phyloP scores from a whole-genome alignment of 2,888 invertebrate genomes.

The Hirtodrosophila trivittata region DNA sequence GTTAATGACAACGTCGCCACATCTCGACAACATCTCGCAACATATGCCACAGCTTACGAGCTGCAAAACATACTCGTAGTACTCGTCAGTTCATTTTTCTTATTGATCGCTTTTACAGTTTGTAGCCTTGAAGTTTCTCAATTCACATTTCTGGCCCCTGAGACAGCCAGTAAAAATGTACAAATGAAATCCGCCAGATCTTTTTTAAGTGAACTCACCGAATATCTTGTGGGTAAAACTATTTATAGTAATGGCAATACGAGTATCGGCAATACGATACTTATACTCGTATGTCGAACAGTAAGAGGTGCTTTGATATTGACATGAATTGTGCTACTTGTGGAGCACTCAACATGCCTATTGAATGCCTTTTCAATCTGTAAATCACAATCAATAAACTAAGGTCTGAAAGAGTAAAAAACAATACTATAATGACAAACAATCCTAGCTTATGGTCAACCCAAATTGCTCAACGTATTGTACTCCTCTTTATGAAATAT shows the following conservation, averaged over 20 bases:
- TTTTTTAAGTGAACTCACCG: conserved; percentile 29
- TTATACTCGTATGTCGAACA: conserved; percentile 10
- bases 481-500: too few relatives aligned
- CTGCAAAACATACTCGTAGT: conserved; percentile 9
- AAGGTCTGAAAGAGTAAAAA: background rate
- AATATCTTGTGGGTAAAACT: conserved; percentile 14
- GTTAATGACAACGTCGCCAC: conserved; percentile 64
- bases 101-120: conserved; percentile 28
- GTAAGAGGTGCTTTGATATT: conserved; percentile 51
- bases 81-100: conserved; percentile 28
- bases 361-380: conserved; percentile 21
- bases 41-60: conserved; percentile 32
- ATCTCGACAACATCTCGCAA: conserved; percentile 28
- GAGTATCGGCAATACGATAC: conserved; percentile 21
- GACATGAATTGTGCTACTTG: conserved; percentile 59
- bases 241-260: conserved; percentile 41
- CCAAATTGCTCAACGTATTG: too few relatives aligned
- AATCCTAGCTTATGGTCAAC: too few relatives aligned
- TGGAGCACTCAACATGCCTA: conserved; percentile 24
- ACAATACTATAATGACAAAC: background rate
- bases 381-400: conserved; percentile 11
- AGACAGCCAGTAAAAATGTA: conserved; percentile 33
- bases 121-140: conserved; percentile 60
- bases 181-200: conserved; percentile 26
- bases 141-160: conserved; percentile 30